Conservation (phyloP, 2,113 vertebrate species). For the Notothenia rossii region DNA sequence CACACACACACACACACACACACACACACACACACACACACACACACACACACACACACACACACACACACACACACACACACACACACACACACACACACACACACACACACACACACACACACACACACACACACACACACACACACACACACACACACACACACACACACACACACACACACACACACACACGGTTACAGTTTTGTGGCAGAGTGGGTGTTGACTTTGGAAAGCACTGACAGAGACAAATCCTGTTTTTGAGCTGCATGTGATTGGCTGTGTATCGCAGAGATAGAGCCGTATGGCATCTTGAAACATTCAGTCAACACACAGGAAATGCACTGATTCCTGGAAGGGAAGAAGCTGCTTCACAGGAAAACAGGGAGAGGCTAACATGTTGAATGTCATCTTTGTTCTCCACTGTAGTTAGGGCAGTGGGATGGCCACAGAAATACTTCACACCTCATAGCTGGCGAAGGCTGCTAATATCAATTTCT, state of each 20-base stretch:
- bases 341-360: not conserved
- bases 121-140: not conserved
- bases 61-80: not conserved
- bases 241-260: slow-evolving; percentile 36
- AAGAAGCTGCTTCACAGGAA: slow-evolving; percentile 28
- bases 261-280: slow-evolving; percentile 15
- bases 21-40: not conserved
- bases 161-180: not conserved
- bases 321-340: slow-evolving; percentile 12
- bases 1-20: not conserved
- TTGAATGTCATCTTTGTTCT: slow-evolving; percentile 78
- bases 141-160: not conserved
- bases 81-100: not conserved
- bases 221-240: slow-evolving; percentile 50
- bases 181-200: not conserved
- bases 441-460: slow-evolving; percentile 55
- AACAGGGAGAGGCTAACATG: slow-evolving; percentile 46
- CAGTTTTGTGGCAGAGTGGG: slow-evolving; percentile 3
- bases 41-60: not conserved
- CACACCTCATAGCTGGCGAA: slow-evolving; percentile 37
- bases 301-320: not conserved
- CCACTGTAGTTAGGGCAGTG: slow-evolving; percentile 19
- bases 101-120: not conserved
- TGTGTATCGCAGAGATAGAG: slow-evolving; percentile 7
- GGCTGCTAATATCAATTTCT: slow-evolving; percentile 33